These are phyloP conservation scores for Julus scandinavius DNA, from an alignment of 2,888 invertebrate species.

Conservation along the genomic window DNA sequence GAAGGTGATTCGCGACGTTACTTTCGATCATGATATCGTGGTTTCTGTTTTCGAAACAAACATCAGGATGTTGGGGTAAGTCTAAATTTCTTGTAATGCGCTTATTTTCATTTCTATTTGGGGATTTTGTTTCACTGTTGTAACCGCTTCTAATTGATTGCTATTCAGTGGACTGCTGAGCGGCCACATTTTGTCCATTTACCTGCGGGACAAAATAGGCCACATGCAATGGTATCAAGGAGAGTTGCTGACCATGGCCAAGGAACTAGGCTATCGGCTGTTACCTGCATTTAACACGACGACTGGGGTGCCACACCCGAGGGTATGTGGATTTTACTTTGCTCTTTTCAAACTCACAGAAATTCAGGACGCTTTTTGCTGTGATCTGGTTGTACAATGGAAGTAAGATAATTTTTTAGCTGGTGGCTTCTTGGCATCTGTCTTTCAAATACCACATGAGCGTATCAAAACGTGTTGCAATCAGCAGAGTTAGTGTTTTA, in stretches of 20 bases:
- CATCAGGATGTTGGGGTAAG: slow-evolving; percentile 94
- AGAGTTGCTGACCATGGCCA: slow-evolving; percentile 88
- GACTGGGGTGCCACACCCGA: slow-evolving; percentile 96
- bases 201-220: slow-evolving; percentile 79
- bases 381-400: too few species aligned
- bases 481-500: too few species aligned
- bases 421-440: too few species aligned
- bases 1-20: slow-evolving; percentile 85
- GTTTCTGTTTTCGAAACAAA: slow-evolving; percentile 99
- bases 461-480: too few species aligned
- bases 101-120: neutral
- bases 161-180: slow-evolving; percentile 83
- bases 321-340: slow-evolving; percentile 70
- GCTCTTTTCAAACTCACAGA: neutral
- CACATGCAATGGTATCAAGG: slow-evolving; percentile 86
- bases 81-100: neutral
- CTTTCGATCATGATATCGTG: slow-evolving; percentile 92
- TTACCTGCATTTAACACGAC: slow-evolving; percentile 98
- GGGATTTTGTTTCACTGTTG: neutral
- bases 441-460: too few species aligned
- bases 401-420: too few species aligned
- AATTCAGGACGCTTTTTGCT: too few species aligned
- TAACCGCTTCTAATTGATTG: neutral
- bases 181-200: slow-evolving; percentile 88
- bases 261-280: slow-evolving; percentile 89